phyloP scores from a whole-genome alignment of 2,797 vertebrate genomes.

The Australoheros facetus region DNA sequence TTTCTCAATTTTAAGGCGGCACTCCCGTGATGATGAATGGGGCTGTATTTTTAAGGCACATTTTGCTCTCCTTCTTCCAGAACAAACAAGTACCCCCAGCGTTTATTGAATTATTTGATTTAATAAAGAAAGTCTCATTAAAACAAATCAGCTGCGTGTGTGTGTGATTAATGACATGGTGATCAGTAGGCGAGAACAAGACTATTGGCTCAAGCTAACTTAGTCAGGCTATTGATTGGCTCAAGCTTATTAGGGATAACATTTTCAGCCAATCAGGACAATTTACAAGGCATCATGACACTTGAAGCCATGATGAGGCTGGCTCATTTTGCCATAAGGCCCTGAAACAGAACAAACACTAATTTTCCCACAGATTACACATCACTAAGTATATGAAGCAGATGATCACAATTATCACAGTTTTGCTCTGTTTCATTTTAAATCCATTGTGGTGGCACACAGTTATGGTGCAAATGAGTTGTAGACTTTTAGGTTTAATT shows the following conservation, averaged over 20 bases:
- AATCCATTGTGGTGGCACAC: not conserved
- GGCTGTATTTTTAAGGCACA: slow-evolving; percentile 9
- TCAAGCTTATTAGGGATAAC: not conserved
- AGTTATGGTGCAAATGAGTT: not conserved
- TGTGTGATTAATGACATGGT: slow-evolving; percentile 42
- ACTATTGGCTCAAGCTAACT: not conserved
- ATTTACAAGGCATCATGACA: not conserved
- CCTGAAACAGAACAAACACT: rapidly evolving
- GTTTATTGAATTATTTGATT: slow-evolving; percentile 49
- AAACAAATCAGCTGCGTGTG: slow-evolving; percentile 23
- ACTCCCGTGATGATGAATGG: slow-evolving; percentile 52
- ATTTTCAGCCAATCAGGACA: not conserved
- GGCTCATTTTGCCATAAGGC: not conserved
- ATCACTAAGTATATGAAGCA: rapidly evolving
- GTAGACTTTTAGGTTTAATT: rapidly evolving
- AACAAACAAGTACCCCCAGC: slow-evolving; percentile 14
- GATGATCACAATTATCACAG: not conserved
- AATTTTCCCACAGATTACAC: not conserved
- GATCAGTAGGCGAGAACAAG: not conserved
- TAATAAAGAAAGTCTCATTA: slow-evolving; percentile 47
- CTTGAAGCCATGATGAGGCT: not conserved
- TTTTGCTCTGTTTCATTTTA: not conserved
- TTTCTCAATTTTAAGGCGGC: slow-evolving; percentile 34
- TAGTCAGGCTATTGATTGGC: not conserved
- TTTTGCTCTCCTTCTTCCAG: not conserved